Evolutionary conservation across 2,888 invertebrate genomes (phyloP), one percentile per base, ranked within the genome.

Genomic region (Cantharis rustica): DNA sequence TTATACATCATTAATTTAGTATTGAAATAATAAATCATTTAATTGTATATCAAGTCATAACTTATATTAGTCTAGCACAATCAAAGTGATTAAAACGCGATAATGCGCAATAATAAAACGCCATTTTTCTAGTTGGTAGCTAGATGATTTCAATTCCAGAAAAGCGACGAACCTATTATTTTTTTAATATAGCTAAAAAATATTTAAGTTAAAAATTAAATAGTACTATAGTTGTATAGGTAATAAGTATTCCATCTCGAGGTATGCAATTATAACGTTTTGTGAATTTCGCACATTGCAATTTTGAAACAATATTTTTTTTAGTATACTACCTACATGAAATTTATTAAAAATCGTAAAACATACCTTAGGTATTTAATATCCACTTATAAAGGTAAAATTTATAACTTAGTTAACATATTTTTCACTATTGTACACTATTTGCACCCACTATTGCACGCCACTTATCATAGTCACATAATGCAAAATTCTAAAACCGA

Each of bases 31-130:
- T 16, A 20, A 66, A 66, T 23, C 20, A 66, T 66, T n/a, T 66
- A n/a, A 66, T 17, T 64, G 17, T 64, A 16, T 64, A 64, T 9
- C 20, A 64, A 63, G 13, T 11, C n/a, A n/a, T 47, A 47, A 20
- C 20, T 11, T 66, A 23, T 66, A 23, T 16, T 66, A 66, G 20
- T 66, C 20, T 5, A 66, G 16, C 23, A 66, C n/a, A 66, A 64
- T 20, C n/a, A 20, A 66, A 20, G 64, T n/a, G 23, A n/a, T 20
- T 20, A 66, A 20, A 66, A n/a, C 13, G n/a, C 7, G n/a, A 66
- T 66, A 20, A 23, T 66, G 64, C 64, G 64, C 64, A 66, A 16
- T 23, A 66, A 66, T 66, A 66, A 66, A 66, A 66, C 64, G 64
- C 20, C 64, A 66, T 66, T 20, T 66, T 66, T 66, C 64, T 66